phyloP scores from a whole-genome alignment of 2,113 vertebrate species.

The Plecotus auritus region DNA sequence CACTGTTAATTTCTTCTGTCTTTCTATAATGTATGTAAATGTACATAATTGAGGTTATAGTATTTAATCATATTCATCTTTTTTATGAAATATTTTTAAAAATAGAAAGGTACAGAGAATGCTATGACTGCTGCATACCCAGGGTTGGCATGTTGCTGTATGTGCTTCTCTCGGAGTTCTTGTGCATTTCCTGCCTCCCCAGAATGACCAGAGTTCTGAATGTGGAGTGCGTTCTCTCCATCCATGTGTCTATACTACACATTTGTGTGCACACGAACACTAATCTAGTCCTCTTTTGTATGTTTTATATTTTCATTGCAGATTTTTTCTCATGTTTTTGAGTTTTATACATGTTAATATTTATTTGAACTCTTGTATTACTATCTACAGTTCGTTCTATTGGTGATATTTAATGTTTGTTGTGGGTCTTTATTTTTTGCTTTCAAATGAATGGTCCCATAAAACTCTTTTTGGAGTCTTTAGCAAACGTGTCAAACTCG shows the following conservation, averaged over 20 bases:
- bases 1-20: not conserved
- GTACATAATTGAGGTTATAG: not conserved
- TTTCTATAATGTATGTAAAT: not conserved
- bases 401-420: not conserved
- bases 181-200: not conserved
- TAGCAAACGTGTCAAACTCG: too few relatives aligned
- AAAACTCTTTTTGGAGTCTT: not conserved
- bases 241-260: not conserved
- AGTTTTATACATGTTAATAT: not conserved
- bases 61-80: not conserved
- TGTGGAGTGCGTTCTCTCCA: not conserved
- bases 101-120: not conserved
- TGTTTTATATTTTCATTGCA: not conserved
- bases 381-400: not conserved
- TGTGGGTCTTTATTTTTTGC: not conserved
- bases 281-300: not conserved
- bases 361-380: slow-evolving; percentile 17
- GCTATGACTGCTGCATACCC: not conserved
- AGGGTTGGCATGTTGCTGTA: not conserved
- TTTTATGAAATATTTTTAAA: slow-evolving; percentile 12
- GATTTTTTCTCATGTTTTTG: not conserved
- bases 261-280: not conserved
- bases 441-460: not conserved
- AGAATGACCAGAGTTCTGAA: not conserved
- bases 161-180: not conserved